Evolutionary conservation across 2,797 vertebrate species (phyloP).

Genomic region (Borostomias antarcticus): DNA sequence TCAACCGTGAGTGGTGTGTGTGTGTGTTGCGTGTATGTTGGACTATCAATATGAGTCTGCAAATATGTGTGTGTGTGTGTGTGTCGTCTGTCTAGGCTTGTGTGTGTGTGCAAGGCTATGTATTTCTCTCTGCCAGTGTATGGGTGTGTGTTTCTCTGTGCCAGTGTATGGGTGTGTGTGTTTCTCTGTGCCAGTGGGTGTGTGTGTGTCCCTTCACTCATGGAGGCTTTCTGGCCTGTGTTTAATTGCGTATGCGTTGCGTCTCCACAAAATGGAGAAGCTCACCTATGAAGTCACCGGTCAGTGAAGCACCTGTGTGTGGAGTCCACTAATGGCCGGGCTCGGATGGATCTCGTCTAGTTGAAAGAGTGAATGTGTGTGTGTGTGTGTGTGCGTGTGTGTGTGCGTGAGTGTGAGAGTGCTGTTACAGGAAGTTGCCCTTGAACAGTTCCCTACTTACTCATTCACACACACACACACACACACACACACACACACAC

Average conservation of each 20-base stretch:
- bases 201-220: neutral
- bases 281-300: constrained; percentile 26
- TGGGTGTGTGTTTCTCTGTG: no score
- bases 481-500: no score
- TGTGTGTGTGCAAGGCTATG: no score
- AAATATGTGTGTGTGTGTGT: no score
- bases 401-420: neutral
- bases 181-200: neutral
- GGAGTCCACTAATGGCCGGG: constrained; percentile 2
- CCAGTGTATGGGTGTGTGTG: neutral
- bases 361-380: neutral
- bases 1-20: constrained; percentile 87
- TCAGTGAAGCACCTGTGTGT: constrained; percentile 6
- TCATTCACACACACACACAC: no score
- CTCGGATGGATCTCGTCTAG: neutral
- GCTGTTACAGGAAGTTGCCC: neutral
- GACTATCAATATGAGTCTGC: no score
- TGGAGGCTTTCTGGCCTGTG: neutral
- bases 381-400: constrained; percentile 10
- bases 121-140: neutral
- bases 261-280: constrained; percentile 46
- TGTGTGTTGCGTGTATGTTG: neutral
- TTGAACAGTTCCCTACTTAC: neutral
- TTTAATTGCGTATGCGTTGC: constrained; percentile 40
- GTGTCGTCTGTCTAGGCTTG: neutral